Percentiles rank a stretch among this genome's conserved stretches.
Conservation (phyloP, 2,113 vertebrate genomes). For the Pelecanoides urinatrix region DNA sequence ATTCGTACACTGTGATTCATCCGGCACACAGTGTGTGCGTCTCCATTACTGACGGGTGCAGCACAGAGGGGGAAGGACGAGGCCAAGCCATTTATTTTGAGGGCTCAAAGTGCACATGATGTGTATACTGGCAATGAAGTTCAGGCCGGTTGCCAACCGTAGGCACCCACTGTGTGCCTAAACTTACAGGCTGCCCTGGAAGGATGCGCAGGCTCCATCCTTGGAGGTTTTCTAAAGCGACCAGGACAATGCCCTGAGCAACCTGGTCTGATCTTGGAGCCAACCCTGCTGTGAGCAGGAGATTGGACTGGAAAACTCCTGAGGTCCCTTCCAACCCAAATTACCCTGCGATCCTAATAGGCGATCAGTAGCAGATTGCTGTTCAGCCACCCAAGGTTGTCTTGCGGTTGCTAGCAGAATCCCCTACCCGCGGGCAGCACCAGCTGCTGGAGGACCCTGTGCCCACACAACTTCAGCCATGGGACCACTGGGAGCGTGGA, state of each 20-base stretch:
- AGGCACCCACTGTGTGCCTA: neutral
- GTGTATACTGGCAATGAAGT: neutral
- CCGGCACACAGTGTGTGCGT: neutral
- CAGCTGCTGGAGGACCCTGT: neutral
- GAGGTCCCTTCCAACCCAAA: neutral
- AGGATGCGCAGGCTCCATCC: neutral
- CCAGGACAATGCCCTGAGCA: neutral
- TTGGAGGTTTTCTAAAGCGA: neutral
- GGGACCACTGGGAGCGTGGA: fast-evolving
- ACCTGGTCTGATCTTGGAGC: neutral
- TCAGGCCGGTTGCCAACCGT: neutral
- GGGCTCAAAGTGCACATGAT: neutral
- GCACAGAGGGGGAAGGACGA: neutral
- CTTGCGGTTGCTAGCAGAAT: fast-evolving
- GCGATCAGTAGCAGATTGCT: neutral
- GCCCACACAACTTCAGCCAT: neutral
- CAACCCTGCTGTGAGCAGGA: neutral
- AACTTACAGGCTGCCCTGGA: neutral
- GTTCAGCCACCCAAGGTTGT: neutral
- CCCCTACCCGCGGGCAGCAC: neutral
- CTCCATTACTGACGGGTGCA: neutral
- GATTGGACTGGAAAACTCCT: neutral
- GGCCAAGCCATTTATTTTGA: neutral
- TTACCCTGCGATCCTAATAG: neutral
- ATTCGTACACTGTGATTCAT: neutral